Percentiles rank a stretch among this genome's conserved stretches.
Evolutionary conservation across 2,113 vertebrate species (phyloP).

Genomic region (Rhinogobius similis): DNA sequence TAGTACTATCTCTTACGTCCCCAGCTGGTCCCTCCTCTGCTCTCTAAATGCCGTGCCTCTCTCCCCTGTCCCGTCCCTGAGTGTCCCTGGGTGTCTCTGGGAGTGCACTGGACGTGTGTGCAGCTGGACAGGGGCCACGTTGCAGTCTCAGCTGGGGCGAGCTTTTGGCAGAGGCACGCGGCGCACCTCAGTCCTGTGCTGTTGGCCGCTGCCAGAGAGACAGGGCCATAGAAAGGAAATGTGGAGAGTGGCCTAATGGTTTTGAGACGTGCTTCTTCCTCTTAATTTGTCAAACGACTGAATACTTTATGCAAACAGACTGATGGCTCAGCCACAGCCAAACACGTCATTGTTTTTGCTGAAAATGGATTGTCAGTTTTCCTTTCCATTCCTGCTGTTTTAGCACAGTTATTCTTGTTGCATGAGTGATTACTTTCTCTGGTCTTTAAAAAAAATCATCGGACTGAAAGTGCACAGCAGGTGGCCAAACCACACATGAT

Average conservation of each 20-base stretch:
- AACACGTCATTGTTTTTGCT: slow-evolving; percentile 15
- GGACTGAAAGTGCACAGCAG: slow-evolving; percentile 28
- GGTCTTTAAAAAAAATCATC: slow-evolving; percentile 37
- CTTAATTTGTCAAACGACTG: slow-evolving; percentile 12
- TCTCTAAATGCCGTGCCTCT: background rate
- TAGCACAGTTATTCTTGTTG: slow-evolving; percentile 23
- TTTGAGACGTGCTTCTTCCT: background rate
- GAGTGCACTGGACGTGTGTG: slow-evolving; percentile 24
- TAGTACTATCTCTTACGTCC: slow-evolving; percentile 6
- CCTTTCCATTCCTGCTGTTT: slow-evolving; percentile 4
- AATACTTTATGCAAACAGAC: slow-evolving; percentile 9
- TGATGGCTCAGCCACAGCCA: slow-evolving; percentile 6
- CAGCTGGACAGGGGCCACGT: slow-evolving; percentile 47
- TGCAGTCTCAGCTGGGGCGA: slow-evolving; percentile 52
- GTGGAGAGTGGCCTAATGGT: slow-evolving; percentile 9
- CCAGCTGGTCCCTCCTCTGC: slow-evolving; percentile 1
- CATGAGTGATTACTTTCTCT: slow-evolving; percentile 30
- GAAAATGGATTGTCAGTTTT: slow-evolving; percentile 22
- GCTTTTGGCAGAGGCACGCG: slow-evolving; percentile 21
- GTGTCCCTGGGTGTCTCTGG: slow-evolving; percentile 19
- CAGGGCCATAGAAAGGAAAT: slow-evolving; percentile 15
- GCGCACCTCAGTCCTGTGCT: slow-evolving; percentile 16
- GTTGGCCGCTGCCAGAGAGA: slow-evolving; percentile 22
- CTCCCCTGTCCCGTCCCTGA: slow-evolving; percentile 21
- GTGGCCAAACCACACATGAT: slow-evolving; percentile 39